Percentiles rank a stretch among this genome's conserved stretches.
These are phyloP conservation scores for Mergus octosetaceus DNA, from an alignment of 2,797 vertebrate species.

Conservation along the genomic window DNA sequence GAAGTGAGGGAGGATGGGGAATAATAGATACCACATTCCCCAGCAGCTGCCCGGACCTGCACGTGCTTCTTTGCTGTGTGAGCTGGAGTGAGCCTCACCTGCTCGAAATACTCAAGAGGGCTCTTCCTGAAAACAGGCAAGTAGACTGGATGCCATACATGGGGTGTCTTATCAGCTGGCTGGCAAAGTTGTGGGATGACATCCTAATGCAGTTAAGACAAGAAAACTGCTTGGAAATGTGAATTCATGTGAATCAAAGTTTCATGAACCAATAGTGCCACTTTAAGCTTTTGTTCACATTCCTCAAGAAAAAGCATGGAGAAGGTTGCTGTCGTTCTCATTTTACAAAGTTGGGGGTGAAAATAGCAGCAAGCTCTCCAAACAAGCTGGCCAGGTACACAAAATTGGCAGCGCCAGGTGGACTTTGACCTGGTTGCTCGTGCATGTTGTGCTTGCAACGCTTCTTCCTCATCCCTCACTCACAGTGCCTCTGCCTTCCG, in stretches of 20 bases:
- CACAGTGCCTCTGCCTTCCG: accelerated
- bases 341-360: background rate
- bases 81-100: background rate
- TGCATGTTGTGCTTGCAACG: background rate
- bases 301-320: background rate
- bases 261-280: background rate
- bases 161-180: background rate
- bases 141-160: background rate
- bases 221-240: background rate
- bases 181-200: background rate
- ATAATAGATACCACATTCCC: background rate
- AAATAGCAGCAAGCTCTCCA: background rate
- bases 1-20: background rate
- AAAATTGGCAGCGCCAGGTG: background rate
- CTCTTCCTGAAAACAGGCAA: background rate
- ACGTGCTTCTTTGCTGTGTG: background rate
- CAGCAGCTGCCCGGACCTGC: accelerated
- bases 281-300: background rate
- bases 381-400: background rate
- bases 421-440: background rate
- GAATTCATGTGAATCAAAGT: accelerated
- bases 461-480: background rate
- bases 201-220: background rate
- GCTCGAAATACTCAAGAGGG: background rate
- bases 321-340: background rate